A percentile compares a stretch with the other conserved stretches of the same genome.
Conservation (phyloP, 2,797 vertebrate genomes). For the Cryptoprocta ferox region DNA sequence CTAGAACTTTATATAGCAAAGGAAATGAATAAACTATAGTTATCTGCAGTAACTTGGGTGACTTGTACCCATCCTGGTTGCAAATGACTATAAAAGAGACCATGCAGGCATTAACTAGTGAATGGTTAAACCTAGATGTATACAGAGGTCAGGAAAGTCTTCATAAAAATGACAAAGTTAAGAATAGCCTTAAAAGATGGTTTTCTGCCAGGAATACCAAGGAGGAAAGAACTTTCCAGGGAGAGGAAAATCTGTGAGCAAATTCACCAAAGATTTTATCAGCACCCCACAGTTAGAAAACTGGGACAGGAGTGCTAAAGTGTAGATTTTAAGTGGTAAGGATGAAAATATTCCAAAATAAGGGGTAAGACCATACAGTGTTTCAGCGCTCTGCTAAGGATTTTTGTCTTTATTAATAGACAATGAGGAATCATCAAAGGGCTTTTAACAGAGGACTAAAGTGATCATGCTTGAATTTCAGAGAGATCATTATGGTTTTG, state of each 20-base stretch:
- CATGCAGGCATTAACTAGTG: neutral
- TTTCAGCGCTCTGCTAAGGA: neutral
- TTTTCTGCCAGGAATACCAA: neutral
- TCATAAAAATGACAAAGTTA: neutral
- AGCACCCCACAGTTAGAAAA: neutral
- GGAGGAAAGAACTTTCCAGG: neutral
- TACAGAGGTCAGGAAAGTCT: neutral
- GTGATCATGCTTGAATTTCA: neutral
- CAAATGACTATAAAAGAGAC: neutral
- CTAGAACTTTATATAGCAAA: neutral
- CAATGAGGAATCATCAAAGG: neutral
- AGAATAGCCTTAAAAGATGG: neutral
- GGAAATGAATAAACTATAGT: neutral
- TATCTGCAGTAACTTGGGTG: neutral
- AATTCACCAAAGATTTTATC: neutral
- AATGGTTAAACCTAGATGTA: neutral
- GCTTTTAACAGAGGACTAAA: neutral
- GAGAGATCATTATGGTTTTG: neutral
- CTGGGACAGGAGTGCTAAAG: neutral
- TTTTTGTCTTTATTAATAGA: neutral
- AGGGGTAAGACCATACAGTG: neutral
- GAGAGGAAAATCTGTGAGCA: neutral
- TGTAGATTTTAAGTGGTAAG: neutral
- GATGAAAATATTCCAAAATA: conserved; percentile 29
- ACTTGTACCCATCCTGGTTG: neutral